These are phyloP conservation scores for Aplysina aerophoba DNA, from an alignment of 37 sponge, comb jelly and placozoan species.

Conservation along the genomic window DNA sequence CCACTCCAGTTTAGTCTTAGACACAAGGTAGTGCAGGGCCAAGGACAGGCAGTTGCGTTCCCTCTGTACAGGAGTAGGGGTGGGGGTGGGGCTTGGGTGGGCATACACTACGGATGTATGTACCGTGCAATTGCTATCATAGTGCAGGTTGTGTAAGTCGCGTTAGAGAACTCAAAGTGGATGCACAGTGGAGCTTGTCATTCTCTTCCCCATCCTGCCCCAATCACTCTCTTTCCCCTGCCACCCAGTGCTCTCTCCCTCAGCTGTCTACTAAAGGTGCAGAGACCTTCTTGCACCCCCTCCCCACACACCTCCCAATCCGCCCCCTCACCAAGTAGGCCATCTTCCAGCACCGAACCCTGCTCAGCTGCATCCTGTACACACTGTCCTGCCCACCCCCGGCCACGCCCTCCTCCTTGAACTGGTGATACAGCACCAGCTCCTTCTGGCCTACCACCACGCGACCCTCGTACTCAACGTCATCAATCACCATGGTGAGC, in stretches of 20 bases:
- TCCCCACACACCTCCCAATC: neutral
- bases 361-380: neutral
- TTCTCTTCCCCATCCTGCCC: too few relatives aligned
- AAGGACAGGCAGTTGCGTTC: neutral
- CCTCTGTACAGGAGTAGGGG: neutral
- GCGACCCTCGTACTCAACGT: neutral
- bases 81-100: too few relatives aligned
- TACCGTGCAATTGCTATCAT: too few relatives aligned
- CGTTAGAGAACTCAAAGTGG: too few relatives aligned
- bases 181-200: too few relatives aligned
- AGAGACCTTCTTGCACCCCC: too few relatives aligned
- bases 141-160: too few relatives aligned
- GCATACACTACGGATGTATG: too few relatives aligned
- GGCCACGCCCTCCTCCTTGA: neutral
- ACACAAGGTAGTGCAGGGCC: slow-evolving; percentile 21
- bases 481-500: neutral
- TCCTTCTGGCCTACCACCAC: neutral
- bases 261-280: too few relatives aligned
- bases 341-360: slow-evolving; percentile 31
- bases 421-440: neutral
- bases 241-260: too few relatives aligned
- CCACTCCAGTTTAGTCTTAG: slow-evolving; percentile 26
- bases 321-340: neutral
- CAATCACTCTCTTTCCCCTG: too few relatives aligned
- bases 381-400: neutral